Evolutionary conservation across 1,140 invertebrate genomes (phyloP), one percentile per base, ranked within the genome.

Genomic region (Drosophila grimshawi): DNA sequence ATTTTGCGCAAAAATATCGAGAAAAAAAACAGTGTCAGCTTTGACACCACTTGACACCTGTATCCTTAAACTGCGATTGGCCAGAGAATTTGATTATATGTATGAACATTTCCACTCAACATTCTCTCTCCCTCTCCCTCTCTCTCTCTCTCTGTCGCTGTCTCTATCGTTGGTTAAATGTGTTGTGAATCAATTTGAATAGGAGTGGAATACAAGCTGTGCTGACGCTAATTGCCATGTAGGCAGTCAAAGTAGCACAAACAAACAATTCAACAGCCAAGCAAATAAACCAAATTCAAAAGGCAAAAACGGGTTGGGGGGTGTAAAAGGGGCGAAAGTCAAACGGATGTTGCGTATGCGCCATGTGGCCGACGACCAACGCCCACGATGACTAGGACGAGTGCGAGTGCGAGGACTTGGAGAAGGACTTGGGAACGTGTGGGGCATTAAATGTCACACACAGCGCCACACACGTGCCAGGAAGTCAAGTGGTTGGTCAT

Each of bases 401-500:
- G 33, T 48, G 45, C 10, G 33, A 27, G 41, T 32, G 49, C 7
- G 49, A 37, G n/a, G 5, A 11, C 41, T 48, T 39, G 29, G 3
- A 41, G 64, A 69, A 89, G 80, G 85, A 89, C 80, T 74, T 68
- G 80, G 73, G 73, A 69, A 89, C 85, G 85, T 88, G 83, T 74
- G 72, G 80, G 73, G 73, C 85, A 89, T 80, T 74, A 89, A 88
- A 80, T 88, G 83, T 89, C 77, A 63, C 62, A 78, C 32, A 43
- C 30, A 66, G 70, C 33, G 64, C 27, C 77, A 75, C 66, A 89
- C 88, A 91, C 88, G 88, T 90, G 88, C 53, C 88, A 91, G 88
- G 88, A 91, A 91, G 89, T 91, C 88, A 91, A 91, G 83, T 91
- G 88, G 88, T 91, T 85, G 80, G 86, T 80, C 85, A 85, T 89